These are phyloP conservation scores for Ips typographus DNA, from an alignment of 1,140 invertebrate species.

Conservation along the genomic window DNA sequence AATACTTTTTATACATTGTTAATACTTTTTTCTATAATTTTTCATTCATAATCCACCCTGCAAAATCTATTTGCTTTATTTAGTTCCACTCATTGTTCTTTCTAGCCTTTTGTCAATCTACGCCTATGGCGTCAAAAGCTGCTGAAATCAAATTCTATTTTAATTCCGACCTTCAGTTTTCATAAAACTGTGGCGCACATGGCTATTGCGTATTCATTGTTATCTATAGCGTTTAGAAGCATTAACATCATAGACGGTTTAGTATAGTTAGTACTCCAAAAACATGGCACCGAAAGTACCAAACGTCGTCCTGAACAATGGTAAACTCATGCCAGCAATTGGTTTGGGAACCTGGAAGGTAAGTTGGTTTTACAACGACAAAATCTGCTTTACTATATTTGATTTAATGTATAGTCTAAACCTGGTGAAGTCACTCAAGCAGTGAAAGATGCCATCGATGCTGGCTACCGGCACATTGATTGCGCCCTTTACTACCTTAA, in stretches of 20 bases:
- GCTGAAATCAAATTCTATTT: conserved; percentile 18
- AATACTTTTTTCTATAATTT: too few relatives aligned
- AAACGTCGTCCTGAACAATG: conserved; percentile 64
- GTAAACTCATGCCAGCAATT: conserved; percentile 65
- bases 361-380: conserved; percentile 41
- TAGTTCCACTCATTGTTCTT: neutral
- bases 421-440: conserved; percentile 71
- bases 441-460: conserved; percentile 72
- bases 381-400: neutral
- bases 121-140: neutral
- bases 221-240: neutral
- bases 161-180: conserved; percentile 27
- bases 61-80: too few relatives aligned
- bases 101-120: neutral
- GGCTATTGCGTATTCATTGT: conserved; percentile 9
- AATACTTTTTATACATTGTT: too few relatives aligned
- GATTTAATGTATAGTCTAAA: conserved; percentile 59
- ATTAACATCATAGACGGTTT: neutral
- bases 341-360: conserved; percentile 83
- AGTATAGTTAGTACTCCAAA: neutral
- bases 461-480: conserved; percentile 73
- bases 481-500: conserved; percentile 71
- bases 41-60: too few relatives aligned
- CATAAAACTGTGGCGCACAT: conserved; percentile 17
- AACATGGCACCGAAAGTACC: conserved; percentile 50